Percentiles rank a stretch among this genome's conserved stretches.
These are phyloP conservation scores for Pristionchus exspectatus DNA, from an alignment of 2,888 invertebrate genomes.

Conservation along the genomic window DNA sequence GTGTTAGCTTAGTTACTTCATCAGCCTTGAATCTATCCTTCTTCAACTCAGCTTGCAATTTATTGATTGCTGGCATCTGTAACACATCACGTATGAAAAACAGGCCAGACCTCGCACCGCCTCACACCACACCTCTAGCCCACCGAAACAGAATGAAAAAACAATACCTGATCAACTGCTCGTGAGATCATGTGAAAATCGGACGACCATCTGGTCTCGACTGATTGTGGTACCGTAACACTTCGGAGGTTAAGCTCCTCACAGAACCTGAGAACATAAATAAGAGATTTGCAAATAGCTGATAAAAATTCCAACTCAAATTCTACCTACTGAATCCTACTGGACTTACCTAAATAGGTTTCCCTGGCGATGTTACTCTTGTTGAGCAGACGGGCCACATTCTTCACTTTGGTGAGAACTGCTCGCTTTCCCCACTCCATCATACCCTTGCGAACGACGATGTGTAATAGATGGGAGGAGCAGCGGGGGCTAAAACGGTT, in stretches of 20 bases:
- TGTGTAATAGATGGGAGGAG: background rate
- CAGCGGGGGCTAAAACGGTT: background rate
- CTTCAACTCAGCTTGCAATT: background rate
- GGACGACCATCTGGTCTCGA: background rate
- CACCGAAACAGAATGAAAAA: background rate
- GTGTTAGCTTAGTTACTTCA: background rate
- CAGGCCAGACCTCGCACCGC: too few species aligned
- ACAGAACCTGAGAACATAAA: background rate
- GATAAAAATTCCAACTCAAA: too few species aligned
- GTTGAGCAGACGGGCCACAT: background rate
- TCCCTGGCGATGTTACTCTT: background rate
- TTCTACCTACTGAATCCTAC: too few species aligned
- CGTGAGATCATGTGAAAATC: background rate
- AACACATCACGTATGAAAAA: too few species aligned
- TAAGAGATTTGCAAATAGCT: too few species aligned
- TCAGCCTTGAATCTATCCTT: constrained; percentile 1
- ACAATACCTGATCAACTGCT: background rate
- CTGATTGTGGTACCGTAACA: background rate
- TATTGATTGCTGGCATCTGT: background rate
- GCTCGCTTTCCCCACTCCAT: background rate
- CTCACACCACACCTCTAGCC: too few species aligned
- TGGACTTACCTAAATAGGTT: background rate
- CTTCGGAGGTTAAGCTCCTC: background rate
- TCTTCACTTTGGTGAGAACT: background rate
- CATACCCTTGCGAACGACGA: background rate